Percentiles rank a stretch among this genome's conserved stretches.
Conservation (phyloP, 2,113 vertebrate genomes). For the Columba janthina region DNA sequence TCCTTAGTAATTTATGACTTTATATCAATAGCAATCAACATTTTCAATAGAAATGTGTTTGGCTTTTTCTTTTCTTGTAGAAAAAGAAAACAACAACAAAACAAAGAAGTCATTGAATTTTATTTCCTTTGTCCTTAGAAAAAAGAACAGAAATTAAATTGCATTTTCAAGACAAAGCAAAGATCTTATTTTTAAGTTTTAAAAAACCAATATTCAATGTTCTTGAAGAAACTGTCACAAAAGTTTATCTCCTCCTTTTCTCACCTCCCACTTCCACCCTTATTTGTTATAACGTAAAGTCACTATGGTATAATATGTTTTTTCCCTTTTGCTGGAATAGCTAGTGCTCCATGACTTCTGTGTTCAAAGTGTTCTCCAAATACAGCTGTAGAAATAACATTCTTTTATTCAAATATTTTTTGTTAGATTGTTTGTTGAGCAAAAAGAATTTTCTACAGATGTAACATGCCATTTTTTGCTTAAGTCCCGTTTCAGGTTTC, state of each 20-base stretch:
- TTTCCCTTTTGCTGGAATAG: neutral
- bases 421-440: neutral
- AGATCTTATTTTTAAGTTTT: neutral
- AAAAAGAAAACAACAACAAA: neutral
- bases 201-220: neutral
- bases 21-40: constrained; percentile 26
- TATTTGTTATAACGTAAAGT: neutral
- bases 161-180: constrained; percentile 6
- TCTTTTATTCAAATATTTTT: neutral
- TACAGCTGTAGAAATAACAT: neutral
- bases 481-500: neutral
- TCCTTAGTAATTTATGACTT: constrained; percentile 18
- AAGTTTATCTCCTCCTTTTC: neutral
- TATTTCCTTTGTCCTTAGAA: neutral
- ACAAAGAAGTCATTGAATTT: neutral
- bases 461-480: neutral
- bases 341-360: neutral
- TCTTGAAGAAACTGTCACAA: neutral
- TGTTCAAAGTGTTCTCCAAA: neutral
- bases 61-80: neutral
- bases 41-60: constrained; percentile 12
- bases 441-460: neutral
- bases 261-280: neutral
- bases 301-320: neutral
- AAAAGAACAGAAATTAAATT: neutral